Evolutionary conservation across 2,113 vertebrate genomes (phyloP).

Genomic region (Pluvianellus socialis): DNA sequence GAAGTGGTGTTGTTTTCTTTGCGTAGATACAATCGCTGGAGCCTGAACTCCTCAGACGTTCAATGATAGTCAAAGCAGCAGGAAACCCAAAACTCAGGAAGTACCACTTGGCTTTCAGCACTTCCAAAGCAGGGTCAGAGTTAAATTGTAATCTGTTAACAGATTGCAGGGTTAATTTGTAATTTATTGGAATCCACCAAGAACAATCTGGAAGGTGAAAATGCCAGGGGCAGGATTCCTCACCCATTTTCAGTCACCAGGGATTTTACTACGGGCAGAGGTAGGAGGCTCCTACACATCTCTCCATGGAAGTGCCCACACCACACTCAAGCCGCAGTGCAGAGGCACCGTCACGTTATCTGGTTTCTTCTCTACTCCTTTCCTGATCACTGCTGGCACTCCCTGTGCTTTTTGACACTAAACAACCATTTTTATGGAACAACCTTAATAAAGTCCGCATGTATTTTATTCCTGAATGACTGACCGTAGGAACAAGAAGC

Average conservation of each 20-base stretch:
- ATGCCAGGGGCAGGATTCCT: background rate
- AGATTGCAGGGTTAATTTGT: slow-evolving; percentile 9
- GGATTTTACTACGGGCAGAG: background rate
- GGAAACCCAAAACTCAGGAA: background rate
- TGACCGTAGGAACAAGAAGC: background rate
- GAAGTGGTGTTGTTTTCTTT: background rate
- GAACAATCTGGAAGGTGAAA: background rate
- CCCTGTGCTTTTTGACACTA: background rate
- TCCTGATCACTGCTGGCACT: background rate
- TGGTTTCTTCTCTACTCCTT: background rate
- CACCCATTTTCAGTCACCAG: background rate
- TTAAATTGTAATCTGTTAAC: slow-evolving; percentile 8
- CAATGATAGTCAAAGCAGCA: background rate
- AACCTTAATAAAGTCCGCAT: background rate
- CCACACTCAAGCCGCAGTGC: background rate
- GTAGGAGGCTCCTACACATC: background rate
- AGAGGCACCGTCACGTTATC: background rate
- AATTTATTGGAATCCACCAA: background rate
- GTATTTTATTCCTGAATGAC: background rate
- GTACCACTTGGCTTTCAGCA: background rate
- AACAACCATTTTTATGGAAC: background rate
- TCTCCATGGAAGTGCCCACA: background rate
- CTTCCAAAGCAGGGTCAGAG: background rate
- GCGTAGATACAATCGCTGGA: background rate
- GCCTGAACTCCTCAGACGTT: background rate